These are phyloP conservation scores for Lasioglossum albipes DNA, from an alignment of 1,140 invertebrate species.

Conservation along the genomic window DNA sequence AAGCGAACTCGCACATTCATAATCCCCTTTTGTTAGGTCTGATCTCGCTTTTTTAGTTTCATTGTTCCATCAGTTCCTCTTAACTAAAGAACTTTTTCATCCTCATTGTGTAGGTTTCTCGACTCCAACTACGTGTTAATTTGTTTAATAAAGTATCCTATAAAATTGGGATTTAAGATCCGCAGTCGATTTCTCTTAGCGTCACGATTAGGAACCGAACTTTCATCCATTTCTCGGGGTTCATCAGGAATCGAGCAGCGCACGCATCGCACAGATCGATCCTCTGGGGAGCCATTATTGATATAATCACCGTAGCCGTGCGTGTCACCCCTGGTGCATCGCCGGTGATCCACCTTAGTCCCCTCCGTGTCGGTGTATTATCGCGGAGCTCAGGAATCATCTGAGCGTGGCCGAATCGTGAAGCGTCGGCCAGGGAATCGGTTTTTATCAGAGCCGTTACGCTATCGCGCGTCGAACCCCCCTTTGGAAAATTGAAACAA, in stretches of 20 bases:
- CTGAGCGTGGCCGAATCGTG: slow-evolving; percentile 28
- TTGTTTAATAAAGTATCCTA: no score
- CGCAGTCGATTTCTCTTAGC: no score
- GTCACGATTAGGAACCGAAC: no score
- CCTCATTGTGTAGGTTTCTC: no score
- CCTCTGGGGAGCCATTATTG: slow-evolving; percentile 62
- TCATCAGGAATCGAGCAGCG: not conserved
- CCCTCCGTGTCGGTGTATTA: slow-evolving; percentile 38
- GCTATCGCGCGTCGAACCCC: slow-evolving; percentile 16
- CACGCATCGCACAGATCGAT: slow-evolving; percentile 45
- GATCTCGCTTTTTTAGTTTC: no score
- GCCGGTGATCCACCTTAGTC: slow-evolving; percentile 58
- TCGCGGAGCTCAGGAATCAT: slow-evolving; percentile 34
- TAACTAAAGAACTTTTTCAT: no score
- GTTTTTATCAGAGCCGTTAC: slow-evolving; percentile 32
- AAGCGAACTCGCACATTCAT: no score
- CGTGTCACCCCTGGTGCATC: slow-evolving; percentile 58
- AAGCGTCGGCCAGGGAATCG: not conserved
- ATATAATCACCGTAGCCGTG: slow-evolving; percentile 63
- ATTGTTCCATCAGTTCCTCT: no score
- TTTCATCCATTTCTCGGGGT: not conserved
- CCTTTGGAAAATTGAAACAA: slow-evolving; percentile 46
- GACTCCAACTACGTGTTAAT: no score
- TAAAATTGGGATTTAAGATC: no score
- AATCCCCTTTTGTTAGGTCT: no score